Base-by-base conservation (phyloP, 2,113 vertebrate genomes). In the Hyaena hyaena region DNA sequence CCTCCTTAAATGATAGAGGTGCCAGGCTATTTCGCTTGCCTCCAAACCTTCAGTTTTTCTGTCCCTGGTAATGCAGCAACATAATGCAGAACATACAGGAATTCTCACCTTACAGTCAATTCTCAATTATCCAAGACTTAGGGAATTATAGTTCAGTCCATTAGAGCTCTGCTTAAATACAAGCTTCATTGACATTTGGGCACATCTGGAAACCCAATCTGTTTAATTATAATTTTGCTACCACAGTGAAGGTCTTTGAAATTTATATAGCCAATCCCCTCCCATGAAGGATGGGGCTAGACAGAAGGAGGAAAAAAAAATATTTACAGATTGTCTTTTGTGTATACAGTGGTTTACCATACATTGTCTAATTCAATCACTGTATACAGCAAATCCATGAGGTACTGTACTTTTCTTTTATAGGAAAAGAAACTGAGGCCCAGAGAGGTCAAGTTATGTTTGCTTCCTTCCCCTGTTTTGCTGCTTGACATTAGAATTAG, bases 181-280 rank as follows among this genome's bases (percentile, higher is more conserved):
- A 76, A 65, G 53, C 19, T 92, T 55, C 93, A 68, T 7, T 90
- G 66, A 85, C 76, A 87, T 77, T 86, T 86, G 73, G 68, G 7
- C 17, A 96, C 58, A 90, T 77, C 66, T 94, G 80, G 68, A 92
- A 90, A 80, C 82, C 39, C 69, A 86, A 65, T 82, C 88, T 77
- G 16, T 85, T 90, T 94, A 89, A 87, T 92, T 82, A 61, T 43
- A 39, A 92, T 73, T 94, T 94, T 82, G 48, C 63, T 92, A 81
- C 81, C 79, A 68, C 39, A 87, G 86, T 24, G 39, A 76, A 93
- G 33, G 58, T 77, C 35, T 79, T 77, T 93, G 45, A 96, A 92
- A 89, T 79, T 86, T 86, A 96, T 86, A 87, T 45, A 94, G 21
- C 26, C 33, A 31, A 14, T 82, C 23, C 61, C 28, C 15, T 96